Evolutionary conservation across 2,888 invertebrate genomes (phyloP), one percentile per base, ranked within the genome.

Genomic region (Sminthurinus aureus): DNA sequence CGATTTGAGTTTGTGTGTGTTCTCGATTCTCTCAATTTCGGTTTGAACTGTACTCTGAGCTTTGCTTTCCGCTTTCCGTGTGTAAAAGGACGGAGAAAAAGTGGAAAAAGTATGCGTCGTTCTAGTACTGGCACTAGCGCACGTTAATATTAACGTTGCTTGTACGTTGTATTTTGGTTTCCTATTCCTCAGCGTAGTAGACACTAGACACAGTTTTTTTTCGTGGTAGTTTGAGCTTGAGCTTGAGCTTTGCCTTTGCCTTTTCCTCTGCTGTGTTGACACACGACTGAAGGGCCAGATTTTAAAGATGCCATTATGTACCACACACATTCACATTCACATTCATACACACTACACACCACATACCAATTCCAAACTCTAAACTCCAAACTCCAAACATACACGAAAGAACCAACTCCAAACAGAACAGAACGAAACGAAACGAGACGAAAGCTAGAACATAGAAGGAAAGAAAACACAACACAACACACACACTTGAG

Each of bases 211-310:
- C 79, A 58, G 64, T 77, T 66, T 79, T 52, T 79, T 67, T n/a
- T n/a, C n/a, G n/a, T n/a, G n/a, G n/a, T n/a, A 20, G 20, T 8
- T 38, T 51, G 76, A 18, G 18, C 64, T 64, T 78, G n/a, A 20
- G 20, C 22, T 38, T 51, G 76, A 18, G 18, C 64, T 64, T 78
- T 78, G 22, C 20, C 24, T 51, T 69, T 51, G 79, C 66, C 66
- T 79, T 79, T 69, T 69, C 79, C 79, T 50, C 69, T 66, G 69
- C 67, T 79, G 69, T 79, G 79, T 79, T 79, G 79, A 79, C 79
- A 79, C 69, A 79, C 79, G 79, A 79, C 79, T 79, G 79, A 79
- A 79, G 79, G 79, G 79, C 79, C 79, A 79, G 79, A 79, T 79
- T 79, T 79, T 50, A 79, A 79, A 79, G 79, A 69, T 79, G 69